These are phyloP conservation scores for Scaptomyza caliginosa DNA, from an alignment of 2,888 invertebrate genomes.

Conservation along the genomic window DNA sequence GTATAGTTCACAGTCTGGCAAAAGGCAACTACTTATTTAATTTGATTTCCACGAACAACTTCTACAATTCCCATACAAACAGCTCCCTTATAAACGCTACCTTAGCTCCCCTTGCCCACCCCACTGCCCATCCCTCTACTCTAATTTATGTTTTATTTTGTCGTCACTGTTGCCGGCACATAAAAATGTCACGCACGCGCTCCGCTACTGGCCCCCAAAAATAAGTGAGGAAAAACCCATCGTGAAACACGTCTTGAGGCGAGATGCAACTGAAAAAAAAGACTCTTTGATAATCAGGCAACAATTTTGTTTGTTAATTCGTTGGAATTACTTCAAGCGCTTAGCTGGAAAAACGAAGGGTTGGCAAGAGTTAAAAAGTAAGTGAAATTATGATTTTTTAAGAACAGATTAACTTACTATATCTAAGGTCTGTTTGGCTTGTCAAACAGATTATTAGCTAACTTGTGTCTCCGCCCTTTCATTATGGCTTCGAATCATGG, in stretches of 20 bases:
- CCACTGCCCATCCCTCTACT: slow-evolving; percentile 3
- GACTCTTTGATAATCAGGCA: slow-evolving; percentile 39
- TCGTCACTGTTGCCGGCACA: slow-evolving; percentile 45
- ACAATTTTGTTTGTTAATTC: slow-evolving; percentile 34
- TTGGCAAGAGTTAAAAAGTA: neutral
- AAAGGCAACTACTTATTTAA: slow-evolving; percentile 62
- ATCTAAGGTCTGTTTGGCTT: no score
- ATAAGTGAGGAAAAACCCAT: slow-evolving; percentile 47
- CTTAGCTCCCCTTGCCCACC: slow-evolving; percentile 1
- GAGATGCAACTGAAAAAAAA: slow-evolving; percentile 5
- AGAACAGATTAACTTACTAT: no score
- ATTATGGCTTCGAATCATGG: slow-evolving; percentile 13
- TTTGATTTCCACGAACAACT: slow-evolving; percentile 56
- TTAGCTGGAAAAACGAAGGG: slow-evolving; percentile 45
- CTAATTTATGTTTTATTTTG: slow-evolving; percentile 74
- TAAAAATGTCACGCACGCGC: slow-evolving; percentile 68
- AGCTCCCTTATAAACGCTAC: slow-evolving; percentile 21
- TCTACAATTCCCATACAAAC: slow-evolving; percentile 17
- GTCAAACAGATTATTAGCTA: no score
- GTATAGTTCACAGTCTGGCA: slow-evolving; percentile 8
- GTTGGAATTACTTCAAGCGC: slow-evolving; percentile 25
- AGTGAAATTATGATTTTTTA: neutral
- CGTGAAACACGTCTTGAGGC: slow-evolving; percentile 32
- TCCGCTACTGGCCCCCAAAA: slow-evolving; percentile 16
- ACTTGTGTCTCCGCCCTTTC: neutral